Evolutionary conservation across 1,140 invertebrate genomes (phyloP), one percentile per base, ranked within the genome.

Genomic region (Caerostris extrusa): DNA sequence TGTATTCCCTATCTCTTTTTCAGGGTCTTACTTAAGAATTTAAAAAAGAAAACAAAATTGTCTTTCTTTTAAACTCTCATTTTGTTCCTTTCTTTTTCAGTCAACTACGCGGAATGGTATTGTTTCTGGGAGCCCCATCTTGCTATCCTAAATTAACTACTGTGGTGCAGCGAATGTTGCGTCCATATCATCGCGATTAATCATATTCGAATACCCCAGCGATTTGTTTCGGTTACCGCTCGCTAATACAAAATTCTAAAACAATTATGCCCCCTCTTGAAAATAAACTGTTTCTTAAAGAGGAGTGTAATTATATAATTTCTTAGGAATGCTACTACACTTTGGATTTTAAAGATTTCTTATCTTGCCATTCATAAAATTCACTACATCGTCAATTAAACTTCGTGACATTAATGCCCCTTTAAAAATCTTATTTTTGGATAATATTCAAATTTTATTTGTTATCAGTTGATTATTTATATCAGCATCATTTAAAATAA

Each of bases 1-100:
- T 50, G 12, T 77, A 5, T 12, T 53, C 71, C 71, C 34, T 77
- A 5, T 50, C 53, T 5, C 34, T 77, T 50, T 77, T 12, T 8
- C 71, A 77, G 19, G 53, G 34, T 77, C 71, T 77, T 77, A 77
- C 50, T 77, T 77, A 77, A 77, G 71, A 34, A 50, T 77, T 71
- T 71, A 7, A 71, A 71, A 34, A 19, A 71, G 69, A 3, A 77
- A 77, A 8, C 50, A 77, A 77, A 19, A 83, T 83, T 56, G 56
- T 19, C 7, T 83, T 58, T 50, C 55, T 83, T 83, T 83, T 57
- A 88, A 55, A 34, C 91, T 93, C 92, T 93, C 82, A 93, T 58
- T 93, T 4, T 93, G 14, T 92, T 56, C 86, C 92, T 93, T 89
- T 93, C 86, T 93, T 81, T 93, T 93, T 93, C 92, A 93, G 92